Conservation (phyloP, 2,113 vertebrate genomes). For the Rhineura floridana region DNA sequence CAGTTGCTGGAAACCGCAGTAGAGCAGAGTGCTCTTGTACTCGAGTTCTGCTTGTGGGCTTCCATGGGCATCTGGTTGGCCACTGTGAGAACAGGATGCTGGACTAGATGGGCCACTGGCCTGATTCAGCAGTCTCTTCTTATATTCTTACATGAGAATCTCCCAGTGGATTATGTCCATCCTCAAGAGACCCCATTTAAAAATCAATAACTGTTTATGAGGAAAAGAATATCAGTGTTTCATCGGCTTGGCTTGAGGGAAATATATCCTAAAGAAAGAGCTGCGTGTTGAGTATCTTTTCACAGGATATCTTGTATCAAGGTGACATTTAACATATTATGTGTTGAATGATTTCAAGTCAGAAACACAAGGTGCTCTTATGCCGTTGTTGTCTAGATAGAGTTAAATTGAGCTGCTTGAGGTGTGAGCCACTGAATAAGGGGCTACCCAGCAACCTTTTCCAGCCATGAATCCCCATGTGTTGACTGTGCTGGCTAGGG, state of each 20-base stretch:
- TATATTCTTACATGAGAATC: no score
- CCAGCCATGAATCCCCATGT: no score
- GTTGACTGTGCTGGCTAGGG: no score
- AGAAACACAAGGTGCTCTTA: neutral
- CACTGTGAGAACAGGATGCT: no score
- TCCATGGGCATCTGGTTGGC: no score
- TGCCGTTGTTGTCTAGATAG: neutral
- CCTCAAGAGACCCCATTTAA: neutral
- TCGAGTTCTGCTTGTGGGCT: no score
- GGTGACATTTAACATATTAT: neutral
- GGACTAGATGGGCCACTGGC: no score
- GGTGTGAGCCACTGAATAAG: neutral
- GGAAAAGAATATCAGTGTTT: neutral
- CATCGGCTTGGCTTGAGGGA: neutral
- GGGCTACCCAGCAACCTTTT: no score
- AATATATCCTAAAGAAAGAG: neutral
- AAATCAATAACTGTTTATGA: neutral
- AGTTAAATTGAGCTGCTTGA: no score
- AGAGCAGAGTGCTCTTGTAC: no score
- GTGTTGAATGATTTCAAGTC: neutral
- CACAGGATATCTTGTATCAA: neutral
- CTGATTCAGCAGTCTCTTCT: no score
- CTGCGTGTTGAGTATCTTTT: rapidly evolving
- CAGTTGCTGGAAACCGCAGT: no score
- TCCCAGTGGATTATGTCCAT: neutral